Base-by-base conservation (phyloP, 2,888 invertebrate genomes). In the Andrena praecox region DNA sequence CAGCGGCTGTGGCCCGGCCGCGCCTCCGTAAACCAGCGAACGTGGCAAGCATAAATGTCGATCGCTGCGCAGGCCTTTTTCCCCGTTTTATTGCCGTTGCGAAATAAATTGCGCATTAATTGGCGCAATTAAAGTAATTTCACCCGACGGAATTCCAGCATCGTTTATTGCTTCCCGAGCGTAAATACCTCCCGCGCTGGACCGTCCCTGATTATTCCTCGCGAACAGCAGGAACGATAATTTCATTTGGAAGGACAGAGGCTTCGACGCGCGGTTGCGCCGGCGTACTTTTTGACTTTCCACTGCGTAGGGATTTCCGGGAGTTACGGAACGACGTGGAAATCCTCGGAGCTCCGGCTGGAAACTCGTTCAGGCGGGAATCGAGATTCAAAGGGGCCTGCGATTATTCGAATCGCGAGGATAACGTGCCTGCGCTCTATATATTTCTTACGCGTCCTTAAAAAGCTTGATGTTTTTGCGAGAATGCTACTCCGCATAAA, bases 101-200 rank as follows among this genome's bases (percentile, higher is more conserved):
- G 31, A 80, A 80, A 74, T 80, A 80, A 74, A 73, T 81, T 52
- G 60, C 74, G 27, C 31, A 29, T 68, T 66, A 81, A 81, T 80
- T 48, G 74, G 69, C 12, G 74, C 81, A 74, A 81, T 80, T 74
- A 70, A 81, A 81, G 42, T 74, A 81, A 81, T 74, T 80, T 59
- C 50, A 2, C 69, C 12, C 4, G 0, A 10, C 33, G 48, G 12
- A 33, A 54, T 68, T 64, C 62, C 16, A 29, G 27, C 12, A 20
- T 59, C 79, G 72, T 63, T 64, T 52, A 48, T 74, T 48, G 63
- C 52, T 35, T n/a, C 16, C 16, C 10, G 0, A 5, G 42, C 5
- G 27, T n/a, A 72, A 71, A 78, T 54, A 78, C 27, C 48, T 56
- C 10, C 24, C 24, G 10, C 24, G 27, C 1, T 56, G 10, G 24